Base-by-base conservation (phyloP, 1,140 invertebrate genomes). In the Drosophila tristis region DNA sequence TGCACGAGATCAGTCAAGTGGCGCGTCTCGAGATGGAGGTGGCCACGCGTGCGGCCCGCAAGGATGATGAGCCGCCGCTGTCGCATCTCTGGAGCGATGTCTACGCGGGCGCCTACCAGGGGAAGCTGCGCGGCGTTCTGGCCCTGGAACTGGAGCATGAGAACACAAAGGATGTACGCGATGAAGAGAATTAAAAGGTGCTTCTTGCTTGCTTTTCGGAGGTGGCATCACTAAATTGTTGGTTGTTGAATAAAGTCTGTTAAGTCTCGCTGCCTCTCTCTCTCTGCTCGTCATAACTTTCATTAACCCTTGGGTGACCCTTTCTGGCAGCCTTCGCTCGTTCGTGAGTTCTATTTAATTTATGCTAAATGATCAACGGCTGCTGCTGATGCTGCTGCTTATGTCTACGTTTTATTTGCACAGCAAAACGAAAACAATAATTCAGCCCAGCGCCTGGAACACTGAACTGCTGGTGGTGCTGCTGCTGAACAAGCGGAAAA, bases 51-150 rank as follows among this genome's bases (percentile, higher is more conserved):
- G 29, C 29, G 9, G 92, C 93, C 0, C 97, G 96, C 87, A 79
- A 93, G 6, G 97, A 98, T 67, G 93, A 94, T 29, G 98, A 98
- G 93, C 94, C 98, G 31, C 93, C 95, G 0, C 9, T 96, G 0
- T 95, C 96, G 29, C 98, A 99, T 92, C 93, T 99, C 0, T 94
- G 96, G 58, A 95, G 95, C 25, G 97, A 99, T 92, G 95, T 99
- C 68, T 99, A 98, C 92, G 91, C 94, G 4, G 70, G 74, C 29
- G 51, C 55, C 26, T 92, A 64, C 11, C 68, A 65, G 43, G 49
- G 61, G 15, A 77, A 78, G 8, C 48, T 90, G 1, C 70, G 89
- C 20, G 73, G 74, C 9, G 35, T 71, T 5, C 26, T 13, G 31
- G 68, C 43, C 2, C 71, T 74, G 35, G 53, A 76, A 51, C 50